Conservation (phyloP, 2,888 invertebrate species). For the Micoletzkya japonica region DNA sequence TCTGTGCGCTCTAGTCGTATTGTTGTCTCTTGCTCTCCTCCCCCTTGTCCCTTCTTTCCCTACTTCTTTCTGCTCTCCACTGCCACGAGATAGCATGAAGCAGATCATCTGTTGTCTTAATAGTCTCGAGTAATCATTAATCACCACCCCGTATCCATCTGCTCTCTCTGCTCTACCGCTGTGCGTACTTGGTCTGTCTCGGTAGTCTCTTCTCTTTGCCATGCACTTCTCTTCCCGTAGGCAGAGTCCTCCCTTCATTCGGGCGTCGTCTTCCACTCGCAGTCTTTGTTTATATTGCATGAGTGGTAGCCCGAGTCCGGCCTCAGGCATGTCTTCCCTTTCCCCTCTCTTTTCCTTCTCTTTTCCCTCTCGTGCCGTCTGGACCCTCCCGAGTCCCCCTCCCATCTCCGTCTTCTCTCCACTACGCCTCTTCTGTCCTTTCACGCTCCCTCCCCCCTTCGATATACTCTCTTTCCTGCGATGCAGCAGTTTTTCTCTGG, state of each 20-base stretch:
- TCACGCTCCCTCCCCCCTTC: no score
- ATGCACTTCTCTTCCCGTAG: background rate
- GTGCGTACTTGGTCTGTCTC: background rate
- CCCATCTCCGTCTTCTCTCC: no score
- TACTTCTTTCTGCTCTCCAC: conserved; percentile 17
- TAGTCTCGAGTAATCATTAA: no score
- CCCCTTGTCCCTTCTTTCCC: conserved; percentile 3
- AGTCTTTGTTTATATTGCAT: conserved; percentile 1
- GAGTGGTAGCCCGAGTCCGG: background rate
- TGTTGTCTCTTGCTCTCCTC: background rate
- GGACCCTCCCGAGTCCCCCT: no score
- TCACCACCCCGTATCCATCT: no score
- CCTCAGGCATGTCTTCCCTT: background rate
- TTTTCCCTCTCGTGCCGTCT: no score
- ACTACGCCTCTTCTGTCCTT: no score
- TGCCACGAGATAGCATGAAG: no score
- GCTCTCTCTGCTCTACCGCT: background rate
- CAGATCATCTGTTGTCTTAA: no score
- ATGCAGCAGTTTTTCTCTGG: background rate
- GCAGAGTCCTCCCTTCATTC: background rate
- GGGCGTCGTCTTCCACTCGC: background rate
- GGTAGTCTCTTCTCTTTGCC: background rate
- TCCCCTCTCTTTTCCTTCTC: background rate
- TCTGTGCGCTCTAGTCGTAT: background rate
- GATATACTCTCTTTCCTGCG: background rate